Conservation (phyloP, 2,888 invertebrate genomes). For the Ommatoiulus sabulosus region DNA sequence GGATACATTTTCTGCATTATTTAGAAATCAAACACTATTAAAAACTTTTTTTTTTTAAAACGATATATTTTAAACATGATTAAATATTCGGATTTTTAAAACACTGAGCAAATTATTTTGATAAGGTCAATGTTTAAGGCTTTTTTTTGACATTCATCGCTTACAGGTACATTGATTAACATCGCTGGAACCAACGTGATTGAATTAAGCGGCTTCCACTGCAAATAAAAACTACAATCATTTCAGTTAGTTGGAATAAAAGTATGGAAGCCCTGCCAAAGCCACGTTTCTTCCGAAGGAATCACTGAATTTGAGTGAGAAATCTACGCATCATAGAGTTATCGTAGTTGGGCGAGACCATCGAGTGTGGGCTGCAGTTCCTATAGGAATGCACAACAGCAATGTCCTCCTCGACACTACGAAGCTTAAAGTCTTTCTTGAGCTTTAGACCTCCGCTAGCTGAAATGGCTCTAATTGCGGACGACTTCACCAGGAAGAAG, state of each 20-base stretch:
- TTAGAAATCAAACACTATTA: no score
- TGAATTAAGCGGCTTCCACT: neutral
- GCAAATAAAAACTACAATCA: neutral
- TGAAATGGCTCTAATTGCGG: neutral
- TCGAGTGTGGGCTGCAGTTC: neutral
- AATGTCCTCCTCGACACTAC: slow-evolving; percentile 10
- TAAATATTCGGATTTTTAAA: no score
- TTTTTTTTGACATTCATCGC: no score
- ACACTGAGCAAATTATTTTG: no score
- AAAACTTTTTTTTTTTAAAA: no score
- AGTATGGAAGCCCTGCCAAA: neutral
- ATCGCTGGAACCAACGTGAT: no score
- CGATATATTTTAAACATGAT: no score
- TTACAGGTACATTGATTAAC: no score
- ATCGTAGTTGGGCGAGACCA: neutral
- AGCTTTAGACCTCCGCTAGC: neutral
- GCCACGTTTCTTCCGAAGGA: neutral
- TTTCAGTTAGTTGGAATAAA: neutral
- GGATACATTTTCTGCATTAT: no score
- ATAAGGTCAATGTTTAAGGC: no score
- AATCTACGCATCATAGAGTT: slow-evolving; percentile 47
- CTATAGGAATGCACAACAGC: slow-evolving; percentile 34
- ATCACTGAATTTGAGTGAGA: slow-evolving; percentile 1
- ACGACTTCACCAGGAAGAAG: neutral
- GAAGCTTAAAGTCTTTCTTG: neutral